Percentiles rank a stretch among this genome's conserved stretches.
phyloP scores from a whole-genome alignment of 2,888 invertebrate genomes.

The Ernsta delagoae region DNA sequence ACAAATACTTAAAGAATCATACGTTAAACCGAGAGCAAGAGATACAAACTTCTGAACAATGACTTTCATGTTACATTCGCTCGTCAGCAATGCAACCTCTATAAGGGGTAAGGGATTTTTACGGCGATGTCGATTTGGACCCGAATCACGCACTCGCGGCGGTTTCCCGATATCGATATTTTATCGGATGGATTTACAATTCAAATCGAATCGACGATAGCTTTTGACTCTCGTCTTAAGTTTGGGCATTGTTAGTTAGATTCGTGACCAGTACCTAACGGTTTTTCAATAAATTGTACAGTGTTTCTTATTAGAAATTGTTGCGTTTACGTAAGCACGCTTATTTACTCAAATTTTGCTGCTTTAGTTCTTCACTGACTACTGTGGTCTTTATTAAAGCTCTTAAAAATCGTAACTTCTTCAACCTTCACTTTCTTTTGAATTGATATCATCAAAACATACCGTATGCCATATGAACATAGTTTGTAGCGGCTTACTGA shows the following conservation, averaged over 20 bases:
- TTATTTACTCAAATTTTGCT: too few relatives aligned
- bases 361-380: too few relatives aligned
- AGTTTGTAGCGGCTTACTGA: too few relatives aligned
- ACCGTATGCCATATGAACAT: too few relatives aligned
- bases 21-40: background rate
- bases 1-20: background rate
- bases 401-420: too few relatives aligned
- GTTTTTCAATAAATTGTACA: background rate
- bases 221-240: conserved; percentile 4
- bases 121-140: conserved; percentile 13
- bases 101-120: conserved; percentile 23
- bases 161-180: conserved; percentile 33
- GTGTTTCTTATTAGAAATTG: too few relatives aligned
- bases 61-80: background rate
- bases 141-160: conserved; percentile 25
- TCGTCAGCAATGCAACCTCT: background rate
- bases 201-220: conserved; percentile 31
- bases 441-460: too few relatives aligned
- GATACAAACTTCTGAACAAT: background rate
- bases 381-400: too few relatives aligned
- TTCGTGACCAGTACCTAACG: conserved; percentile 27
- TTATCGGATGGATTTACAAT: conserved; percentile 34
- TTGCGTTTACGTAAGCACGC: too few relatives aligned
- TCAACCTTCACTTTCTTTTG: too few relatives aligned
- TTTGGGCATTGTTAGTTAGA: conserved; percentile 16